These are phyloP conservation scores for Rhinolophus sinicus DNA, from an alignment of 2,113 vertebrate genomes.

Conservation along the genomic window DNA sequence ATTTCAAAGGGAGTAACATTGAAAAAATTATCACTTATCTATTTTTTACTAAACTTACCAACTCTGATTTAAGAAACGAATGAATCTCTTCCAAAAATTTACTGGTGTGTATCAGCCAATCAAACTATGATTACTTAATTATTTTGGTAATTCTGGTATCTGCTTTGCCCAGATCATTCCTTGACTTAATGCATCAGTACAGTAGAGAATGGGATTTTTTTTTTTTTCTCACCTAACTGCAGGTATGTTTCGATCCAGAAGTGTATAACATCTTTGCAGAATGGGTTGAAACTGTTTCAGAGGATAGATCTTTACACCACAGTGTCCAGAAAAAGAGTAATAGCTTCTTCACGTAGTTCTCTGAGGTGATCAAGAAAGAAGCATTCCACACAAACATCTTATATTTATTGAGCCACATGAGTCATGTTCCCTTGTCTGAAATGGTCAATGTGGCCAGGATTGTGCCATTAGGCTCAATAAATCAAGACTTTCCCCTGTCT, in stretches of 20 bases:
- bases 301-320: not conserved
- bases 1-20: not conserved
- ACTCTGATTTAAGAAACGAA: not conserved
- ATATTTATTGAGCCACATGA: not conserved
- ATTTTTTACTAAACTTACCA: slow-evolving; percentile 9
- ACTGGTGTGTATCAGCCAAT: not conserved
- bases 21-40: not conserved
- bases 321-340: not conserved
- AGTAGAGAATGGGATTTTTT: not conserved
- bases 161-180: not conserved
- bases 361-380: not conserved
- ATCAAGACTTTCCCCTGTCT: not conserved
- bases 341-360: not conserved
- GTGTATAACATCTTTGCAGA: not conserved
- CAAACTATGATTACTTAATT: not conserved
- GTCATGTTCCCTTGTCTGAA: not conserved
- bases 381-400: not conserved
- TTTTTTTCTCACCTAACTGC: not conserved
- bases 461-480: not conserved
- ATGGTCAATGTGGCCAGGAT: not conserved
- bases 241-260: not conserved
- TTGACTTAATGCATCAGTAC: not conserved
- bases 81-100: not conserved
- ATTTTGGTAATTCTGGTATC: not conserved
- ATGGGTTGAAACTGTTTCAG: not conserved